Evolutionary conservation across 2,888 invertebrate species (phyloP).

Genomic region (Selenia dentaria): DNA sequence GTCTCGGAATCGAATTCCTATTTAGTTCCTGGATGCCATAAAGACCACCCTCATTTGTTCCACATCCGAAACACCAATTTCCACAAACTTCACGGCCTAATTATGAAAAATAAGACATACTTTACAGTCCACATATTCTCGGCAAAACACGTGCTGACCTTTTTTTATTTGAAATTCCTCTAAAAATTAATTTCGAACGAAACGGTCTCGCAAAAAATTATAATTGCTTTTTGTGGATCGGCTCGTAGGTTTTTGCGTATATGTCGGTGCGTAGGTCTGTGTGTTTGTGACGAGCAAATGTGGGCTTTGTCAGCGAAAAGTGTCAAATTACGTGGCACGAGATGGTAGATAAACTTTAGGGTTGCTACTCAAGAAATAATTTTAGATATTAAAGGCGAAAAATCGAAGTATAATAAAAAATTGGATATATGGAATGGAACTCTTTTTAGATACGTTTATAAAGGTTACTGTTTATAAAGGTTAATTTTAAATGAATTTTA

Average conservation of each 20-base stretch:
- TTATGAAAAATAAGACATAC: constrained; percentile 82
- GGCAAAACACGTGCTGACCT: constrained; percentile 74
- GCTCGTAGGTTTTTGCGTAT: constrained; percentile 68
- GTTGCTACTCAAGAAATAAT: constrained; percentile 48
- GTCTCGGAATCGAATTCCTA: constrained; percentile 13
- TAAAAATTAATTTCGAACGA: constrained; percentile 76
- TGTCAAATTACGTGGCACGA: constrained; percentile 83
- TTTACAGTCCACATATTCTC: constrained; percentile 67
- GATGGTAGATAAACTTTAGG: constrained; percentile 72
- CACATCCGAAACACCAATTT: constrained; percentile 44
- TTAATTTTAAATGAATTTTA: too few species aligned
- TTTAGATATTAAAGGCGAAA: too few species aligned
- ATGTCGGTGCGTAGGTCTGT: constrained; percentile 57
- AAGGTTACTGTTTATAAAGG: too few species aligned
- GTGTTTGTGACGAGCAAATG: constrained; percentile 72
- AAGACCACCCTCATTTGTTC: constrained; percentile 64
- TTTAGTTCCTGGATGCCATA: constrained; percentile 39
- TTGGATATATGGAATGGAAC: too few species aligned
- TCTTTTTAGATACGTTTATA: too few species aligned
- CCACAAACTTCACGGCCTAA: constrained; percentile 74
- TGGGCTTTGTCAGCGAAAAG: constrained; percentile 82
- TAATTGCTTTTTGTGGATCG: constrained; percentile 78
- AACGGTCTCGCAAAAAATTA: constrained; percentile 69
- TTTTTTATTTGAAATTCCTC: constrained; percentile 65
- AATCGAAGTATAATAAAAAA: too few species aligned